A percentile compares a stretch with the other conserved stretches of the same genome.
These are phyloP conservation scores for Corbicula japonica DNA, from an alignment of 2,888 invertebrate species.

Conservation along the genomic window DNA sequence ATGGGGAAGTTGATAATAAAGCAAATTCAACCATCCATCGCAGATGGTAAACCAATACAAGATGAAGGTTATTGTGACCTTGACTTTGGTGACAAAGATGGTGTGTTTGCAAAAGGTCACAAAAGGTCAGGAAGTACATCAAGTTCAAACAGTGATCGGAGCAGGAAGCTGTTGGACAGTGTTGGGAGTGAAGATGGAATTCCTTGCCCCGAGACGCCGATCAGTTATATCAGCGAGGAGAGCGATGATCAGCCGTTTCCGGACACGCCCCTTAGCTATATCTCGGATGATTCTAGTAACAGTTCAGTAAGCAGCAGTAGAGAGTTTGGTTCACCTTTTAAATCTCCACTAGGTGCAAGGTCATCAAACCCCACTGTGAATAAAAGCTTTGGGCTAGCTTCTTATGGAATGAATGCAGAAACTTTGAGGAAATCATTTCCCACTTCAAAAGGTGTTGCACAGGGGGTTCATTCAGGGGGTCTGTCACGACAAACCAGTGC, in stretches of 20 bases:
- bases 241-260: constrained; percentile 35
- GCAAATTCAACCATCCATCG: constrained; percentile 30
- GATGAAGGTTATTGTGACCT: constrained; percentile 72
- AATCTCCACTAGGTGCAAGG: constrained; percentile 20
- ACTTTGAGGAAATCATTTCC: constrained; percentile 22
- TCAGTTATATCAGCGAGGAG: constrained; percentile 58
- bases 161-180: constrained; percentile 33
- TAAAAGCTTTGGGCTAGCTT: constrained; percentile 15
- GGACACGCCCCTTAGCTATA: constrained; percentile 38
- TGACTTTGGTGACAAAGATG: constrained; percentile 54
- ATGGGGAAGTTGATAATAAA: constrained; percentile 43
- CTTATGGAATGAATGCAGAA: constrained; percentile 11
- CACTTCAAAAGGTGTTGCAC: not conserved
- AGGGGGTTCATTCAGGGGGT: not conserved
- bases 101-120: constrained; percentile 19
- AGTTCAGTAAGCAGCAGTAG: constrained; percentile 18
- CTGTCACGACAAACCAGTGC: constrained; percentile 56
- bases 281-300: constrained; percentile 32
- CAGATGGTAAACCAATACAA: constrained; percentile 37
- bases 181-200: constrained; percentile 31
- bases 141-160: constrained; percentile 55
- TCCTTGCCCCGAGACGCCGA: constrained; percentile 49
- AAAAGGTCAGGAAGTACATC: constrained; percentile 57
- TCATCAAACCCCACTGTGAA: constrained; percentile 9
- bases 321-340: constrained; percentile 41